Evolutionary conservation across 2,113 vertebrate genomes (phyloP), one percentile per base, ranked within the genome.

Genomic region (Crocuta crocuta): DNA sequence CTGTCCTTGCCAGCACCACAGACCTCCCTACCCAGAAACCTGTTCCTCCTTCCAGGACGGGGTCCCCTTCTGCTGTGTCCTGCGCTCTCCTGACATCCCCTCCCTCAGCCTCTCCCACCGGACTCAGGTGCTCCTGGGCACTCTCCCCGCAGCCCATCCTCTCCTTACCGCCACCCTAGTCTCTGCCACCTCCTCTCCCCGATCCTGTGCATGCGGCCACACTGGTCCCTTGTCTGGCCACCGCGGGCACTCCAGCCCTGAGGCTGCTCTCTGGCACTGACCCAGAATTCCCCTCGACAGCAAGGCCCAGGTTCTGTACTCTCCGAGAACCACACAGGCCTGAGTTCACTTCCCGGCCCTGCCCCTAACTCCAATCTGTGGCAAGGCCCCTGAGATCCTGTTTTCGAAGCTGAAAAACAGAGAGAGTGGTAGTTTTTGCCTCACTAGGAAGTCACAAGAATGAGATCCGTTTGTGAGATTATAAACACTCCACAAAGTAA

Each of bases 31-130:
- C 63, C 33, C 4, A 23, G 61, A 68, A 86, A 24, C n/a, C 13
- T 28, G 4, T 35, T 19, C 7, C 28, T 39, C 8, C 8, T 10
- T 16, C n/a, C 0, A 0, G 66, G 93, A 21, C 21, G 39, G 50
- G 7, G 53, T 78, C 45, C 33, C 4, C 39, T 16, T 17, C 7
- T 6, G 0, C 35, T 68, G 21, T 3, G 15, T 50, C n/a, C 74
- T 16, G 7, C 15, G 4, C 17, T 55, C 23, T 81, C 70, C 53
- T 3, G 4, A 13, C 9, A 6, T 19, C 2, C 65, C 83, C 80
- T 65, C 10, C 84, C 74, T 70, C 19, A 63, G 98, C 97, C 31
- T 61, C 19, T n/a, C 43, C 45, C 50, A 3, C 43, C 16, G 33
- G n/a, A n/a, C 66, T 35, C 48, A 26, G 35, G 90, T 33, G 65